Evolutionary conservation across 2,888 invertebrate species (phyloP), one percentile per base, ranked within the genome.

Genomic region (Agrotis ipsilon): DNA sequence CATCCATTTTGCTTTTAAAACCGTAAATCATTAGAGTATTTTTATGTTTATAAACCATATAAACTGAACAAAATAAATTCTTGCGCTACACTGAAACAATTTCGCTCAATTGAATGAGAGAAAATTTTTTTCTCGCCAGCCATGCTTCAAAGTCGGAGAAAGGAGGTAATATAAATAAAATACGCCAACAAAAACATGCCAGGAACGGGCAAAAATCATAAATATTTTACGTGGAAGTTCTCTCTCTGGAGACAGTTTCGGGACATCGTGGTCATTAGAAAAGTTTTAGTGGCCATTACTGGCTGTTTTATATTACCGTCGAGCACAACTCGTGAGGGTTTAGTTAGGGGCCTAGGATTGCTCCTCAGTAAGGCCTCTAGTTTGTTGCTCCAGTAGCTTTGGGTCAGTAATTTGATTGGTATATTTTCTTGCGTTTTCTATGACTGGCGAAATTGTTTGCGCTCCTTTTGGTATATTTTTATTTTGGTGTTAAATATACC

Each of bases 241-340:
- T 80, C 86, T 89, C 92, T 88, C 91, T 79, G 88, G 93, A 92
- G 93, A 93, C 93, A 93, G 92, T 93, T 93, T 92, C 87, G 91
- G 92, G 92, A 89, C 92, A 87, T 90, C 82, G 88, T 81, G 92
- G 92, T 93, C 93, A 93, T 93, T 93, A 93, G 91, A 92, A 92
- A 93, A 93, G 93, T 94, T 93, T 93, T 94, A 94, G 93, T 92
- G 91, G 91, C 93, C 90, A 93, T 93, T 93, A 93, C 89, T 68
- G 90, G 81, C 86, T 89, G 92, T 91, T 93, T 92, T 93, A 92
- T 93, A 92, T 90, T 91, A 92, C 91, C 89, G 83, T 81, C 68
- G 88, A 80, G 87, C 80, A 87, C 79, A 78, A 61, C 80, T 81
- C 75, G 80, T 81, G 85, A 81, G 88, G 90, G 90, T 92, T 92